These are phyloP conservation scores for Acridotheres tristis DNA, from an alignment of 2,797 vertebrate genomes.

Conservation along the genomic window DNA sequence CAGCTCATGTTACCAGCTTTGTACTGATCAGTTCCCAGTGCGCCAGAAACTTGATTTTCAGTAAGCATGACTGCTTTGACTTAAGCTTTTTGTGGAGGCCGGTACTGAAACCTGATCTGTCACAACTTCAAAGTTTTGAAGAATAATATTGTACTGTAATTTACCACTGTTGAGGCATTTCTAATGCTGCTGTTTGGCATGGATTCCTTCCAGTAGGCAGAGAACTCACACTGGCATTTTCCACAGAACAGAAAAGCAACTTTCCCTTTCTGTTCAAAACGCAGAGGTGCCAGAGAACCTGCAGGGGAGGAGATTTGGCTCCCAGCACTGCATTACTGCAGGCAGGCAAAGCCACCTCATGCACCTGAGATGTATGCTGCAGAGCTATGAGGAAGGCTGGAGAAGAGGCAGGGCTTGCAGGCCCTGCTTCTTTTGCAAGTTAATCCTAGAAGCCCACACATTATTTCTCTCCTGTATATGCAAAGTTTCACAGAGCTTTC, in stretches of 20 bases:
- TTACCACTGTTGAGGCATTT: not conserved
- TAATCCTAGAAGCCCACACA: not conserved
- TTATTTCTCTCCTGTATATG: not conserved
- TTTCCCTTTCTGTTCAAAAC: not conserved
- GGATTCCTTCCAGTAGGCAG: not conserved
- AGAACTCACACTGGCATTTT: not conserved
- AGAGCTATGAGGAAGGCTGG: not conserved
- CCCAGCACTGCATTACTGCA: not conserved
- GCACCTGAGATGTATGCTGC: not conserved
- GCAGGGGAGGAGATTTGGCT: not conserved
- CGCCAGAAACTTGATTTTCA: not conserved
- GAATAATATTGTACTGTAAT: not conserved
- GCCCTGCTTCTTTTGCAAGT: not conserved
- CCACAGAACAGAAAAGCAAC: not conserved
- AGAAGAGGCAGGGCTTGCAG: not conserved
- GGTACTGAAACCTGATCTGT: not conserved
- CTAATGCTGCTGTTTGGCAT: not conserved
- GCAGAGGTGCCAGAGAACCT: not conserved
- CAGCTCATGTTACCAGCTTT: not conserved
- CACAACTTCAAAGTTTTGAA: not conserved
- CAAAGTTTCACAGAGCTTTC: not conserved
- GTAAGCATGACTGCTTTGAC: not conserved
- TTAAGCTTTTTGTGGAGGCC: not conserved
- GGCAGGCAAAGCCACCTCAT: rapidly evolving
- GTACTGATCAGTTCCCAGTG: not conserved